phyloP scores from a whole-genome alignment of 2,797 vertebrate genomes.

The Buphagus erythrorhynchus region DNA sequence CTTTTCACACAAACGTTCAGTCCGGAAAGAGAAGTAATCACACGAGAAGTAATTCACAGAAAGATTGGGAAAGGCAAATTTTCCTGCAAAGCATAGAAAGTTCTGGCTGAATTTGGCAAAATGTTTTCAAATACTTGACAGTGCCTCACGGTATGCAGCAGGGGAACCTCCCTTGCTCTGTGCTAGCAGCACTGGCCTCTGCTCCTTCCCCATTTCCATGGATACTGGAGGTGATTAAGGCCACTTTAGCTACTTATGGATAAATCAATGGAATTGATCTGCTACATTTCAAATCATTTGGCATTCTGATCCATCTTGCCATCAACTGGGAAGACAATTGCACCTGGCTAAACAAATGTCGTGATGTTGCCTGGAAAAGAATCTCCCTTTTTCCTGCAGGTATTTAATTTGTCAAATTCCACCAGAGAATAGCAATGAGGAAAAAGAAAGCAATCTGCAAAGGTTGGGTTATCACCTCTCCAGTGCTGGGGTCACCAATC shows the following conservation, averaged over 20 bases:
- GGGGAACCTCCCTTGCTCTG: background rate
- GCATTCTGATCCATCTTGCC: background rate
- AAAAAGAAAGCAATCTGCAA: background rate
- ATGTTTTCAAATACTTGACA: background rate
- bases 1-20: background rate
- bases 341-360: background rate
- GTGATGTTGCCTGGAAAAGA: background rate
- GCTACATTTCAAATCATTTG: background rate
- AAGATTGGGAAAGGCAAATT: background rate
- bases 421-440: background rate
- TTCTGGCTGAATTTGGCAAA: background rate
- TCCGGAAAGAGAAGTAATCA: background rate
- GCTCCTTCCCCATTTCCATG: background rate
- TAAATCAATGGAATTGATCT: conserved; percentile 23
- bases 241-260: conserved; percentile 31
- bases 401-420: background rate
- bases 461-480: background rate
- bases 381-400: background rate
- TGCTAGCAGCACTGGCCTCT: background rate
- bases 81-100: background rate
- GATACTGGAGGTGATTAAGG: background rate
- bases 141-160: background rate
- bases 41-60: background rate
- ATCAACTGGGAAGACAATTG: background rate
- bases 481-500: background rate